phyloP scores from a whole-genome alignment of 2,113 vertebrate genomes.

The Ophiodon elongatus region DNA sequence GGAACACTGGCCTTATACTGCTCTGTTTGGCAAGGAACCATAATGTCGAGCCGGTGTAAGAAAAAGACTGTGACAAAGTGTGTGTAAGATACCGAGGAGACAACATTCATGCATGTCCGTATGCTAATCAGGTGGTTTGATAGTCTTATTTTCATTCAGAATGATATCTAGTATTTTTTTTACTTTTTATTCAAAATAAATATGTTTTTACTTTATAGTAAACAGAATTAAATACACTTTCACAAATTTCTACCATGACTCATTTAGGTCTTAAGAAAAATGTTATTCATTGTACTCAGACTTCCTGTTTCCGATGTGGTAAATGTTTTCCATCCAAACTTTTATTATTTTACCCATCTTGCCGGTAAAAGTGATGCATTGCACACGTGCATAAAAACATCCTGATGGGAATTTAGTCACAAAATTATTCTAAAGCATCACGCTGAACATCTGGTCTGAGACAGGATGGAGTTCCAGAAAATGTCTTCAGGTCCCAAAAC shows the following conservation, averaged over 20 bases:
- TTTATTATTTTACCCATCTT: not conserved
- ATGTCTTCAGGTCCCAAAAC: slow-evolving; percentile 65
- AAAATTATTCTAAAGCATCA: slow-evolving; percentile 39
- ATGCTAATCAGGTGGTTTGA: not conserved
- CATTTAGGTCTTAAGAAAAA: not conserved
- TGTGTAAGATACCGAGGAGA: not conserved
- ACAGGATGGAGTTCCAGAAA: slow-evolving; percentile 44
- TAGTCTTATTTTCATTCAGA: slow-evolving; percentile 6
- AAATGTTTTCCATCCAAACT: not conserved
- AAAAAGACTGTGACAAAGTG: slow-evolving; percentile 15
- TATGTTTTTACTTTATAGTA: not conserved
- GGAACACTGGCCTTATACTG: slow-evolving; percentile 62
- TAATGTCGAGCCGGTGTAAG: slow-evolving; percentile 8
- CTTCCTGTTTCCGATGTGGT: not conserved
- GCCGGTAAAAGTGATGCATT: slow-evolving; percentile 4
- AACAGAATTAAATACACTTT: not conserved
- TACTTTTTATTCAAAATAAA: not conserved
- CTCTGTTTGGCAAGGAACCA: slow-evolving; percentile 56
- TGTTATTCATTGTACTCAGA: not conserved
- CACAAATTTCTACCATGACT: not conserved
- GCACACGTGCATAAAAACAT: slow-evolving; percentile 10
- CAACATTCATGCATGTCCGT: not conserved
- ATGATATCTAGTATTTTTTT: not conserved
- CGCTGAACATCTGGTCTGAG: slow-evolving; percentile 70
- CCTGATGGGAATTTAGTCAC: slow-evolving; percentile 33